Conservation (phyloP, 2,797 vertebrate species). For the Gastrophryne carolinensis region DNA sequence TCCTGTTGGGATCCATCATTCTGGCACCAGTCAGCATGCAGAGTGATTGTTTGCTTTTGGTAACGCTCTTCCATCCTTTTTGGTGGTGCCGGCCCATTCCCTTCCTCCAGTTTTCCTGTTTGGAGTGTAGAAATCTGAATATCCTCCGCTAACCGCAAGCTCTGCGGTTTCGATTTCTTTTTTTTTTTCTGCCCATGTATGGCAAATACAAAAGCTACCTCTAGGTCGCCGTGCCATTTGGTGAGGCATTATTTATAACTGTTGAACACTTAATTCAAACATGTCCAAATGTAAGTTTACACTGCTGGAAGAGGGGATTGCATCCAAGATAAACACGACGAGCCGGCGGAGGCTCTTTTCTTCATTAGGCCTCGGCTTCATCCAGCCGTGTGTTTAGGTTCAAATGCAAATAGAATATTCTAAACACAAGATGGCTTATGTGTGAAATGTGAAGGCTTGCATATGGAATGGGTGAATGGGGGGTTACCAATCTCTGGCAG, state of each 20-base stretch:
- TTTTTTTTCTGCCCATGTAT: constrained; percentile 11
- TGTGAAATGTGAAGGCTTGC: neutral
- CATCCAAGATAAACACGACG: constrained; percentile 23
- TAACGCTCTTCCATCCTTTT: no score
- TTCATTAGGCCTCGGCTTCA: constrained; percentile 2
- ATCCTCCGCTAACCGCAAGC: neutral
- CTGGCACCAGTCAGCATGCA: no score
- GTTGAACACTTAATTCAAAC: constrained; percentile 8
- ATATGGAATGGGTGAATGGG: neutral
- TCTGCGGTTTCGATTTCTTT: neutral
- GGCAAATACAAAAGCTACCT: neutral
- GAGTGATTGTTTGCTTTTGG: no score
- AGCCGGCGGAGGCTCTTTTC: neutral
- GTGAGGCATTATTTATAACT: constrained; percentile 24
- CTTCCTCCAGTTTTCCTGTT: no score
- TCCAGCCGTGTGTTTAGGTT: constrained; percentile 10
- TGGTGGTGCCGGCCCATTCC: no score
- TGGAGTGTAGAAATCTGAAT: neutral
- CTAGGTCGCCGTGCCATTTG: neutral
- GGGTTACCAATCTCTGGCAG: no score
- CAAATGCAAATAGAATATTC: constrained; percentile 11
- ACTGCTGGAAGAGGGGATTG: constrained; percentile 4
- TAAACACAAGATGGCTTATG: neutral
- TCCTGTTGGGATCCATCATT: no score
- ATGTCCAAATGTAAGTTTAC: constrained; percentile 39